Evolutionary conservation across 2,888 invertebrate species (phyloP), one percentile per base, ranked within the genome.

Genomic region (Nomada fucata): DNA sequence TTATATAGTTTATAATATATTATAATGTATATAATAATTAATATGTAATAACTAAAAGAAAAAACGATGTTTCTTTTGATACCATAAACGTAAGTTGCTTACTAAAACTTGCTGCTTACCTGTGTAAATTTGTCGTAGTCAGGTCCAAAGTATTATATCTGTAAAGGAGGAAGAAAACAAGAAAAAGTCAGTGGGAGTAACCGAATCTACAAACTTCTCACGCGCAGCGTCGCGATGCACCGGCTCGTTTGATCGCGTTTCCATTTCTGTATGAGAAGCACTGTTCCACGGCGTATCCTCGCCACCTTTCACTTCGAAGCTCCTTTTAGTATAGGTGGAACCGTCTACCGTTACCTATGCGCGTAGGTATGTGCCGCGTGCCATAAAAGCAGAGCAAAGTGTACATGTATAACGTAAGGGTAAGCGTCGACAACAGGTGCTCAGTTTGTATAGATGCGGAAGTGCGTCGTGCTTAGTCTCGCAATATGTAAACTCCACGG

Each of bases 281-380:
- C 83, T 86, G 85, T 64, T 55, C 55, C 72, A 57, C 60, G 76
- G 72, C 83, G 60, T 80, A 78, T 86, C 75, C 79, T 78, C 71
- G 74, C 64, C 71, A 78, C 86, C 86, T 86, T 86, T 86, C 86
- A 86, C 86, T 86, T 86, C 76, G 86, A 86, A 83, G 79, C 83
- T 86, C 80, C 78, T 86, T 86, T 86, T 74, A 83, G 76, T 83
- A 86, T 86, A 86, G 86, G 80, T 86, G 80, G 86, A 86, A 81
- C 81, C 78, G 76, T 86, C 86, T 86, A 86, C 86, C 83, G 83
- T 86, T 86, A 86, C 83, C 77, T 86, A 78, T 60, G 83, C 79
- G 65, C 79, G 61, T 70, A 78, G 79, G 85, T 78, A 86, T 86
- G 78, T 86, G 72, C 67, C 71, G 86, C 71, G 61, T 79, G 79